Evolutionary conservation across 2,888 invertebrate species (phyloP), one percentile per base, ranked within the genome.

Genomic region (Boloria selene): DNA sequence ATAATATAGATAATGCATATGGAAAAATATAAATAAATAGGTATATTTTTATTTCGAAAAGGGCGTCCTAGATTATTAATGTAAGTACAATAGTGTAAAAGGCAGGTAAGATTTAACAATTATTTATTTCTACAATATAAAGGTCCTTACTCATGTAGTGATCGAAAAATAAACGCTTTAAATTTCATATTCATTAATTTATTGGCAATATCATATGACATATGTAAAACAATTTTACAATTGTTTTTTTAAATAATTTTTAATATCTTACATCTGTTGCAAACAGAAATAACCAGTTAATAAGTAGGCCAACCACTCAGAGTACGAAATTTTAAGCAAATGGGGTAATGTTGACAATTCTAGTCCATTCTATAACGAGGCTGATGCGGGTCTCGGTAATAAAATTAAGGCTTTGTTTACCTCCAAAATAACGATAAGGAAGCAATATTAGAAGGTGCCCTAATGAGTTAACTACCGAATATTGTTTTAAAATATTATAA

Each of bases 371-470:
- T 60, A 69, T 70, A 69, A 71, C 72, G 70, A 76, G 74, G 73
- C 71, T 75, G 73, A 78, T 77, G 78, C 77, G 81, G 83, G 82
- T 77, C 79, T 76, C 72, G 76, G 77, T 83, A 84, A 82, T 84
- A 81, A 82, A 82, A 85, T 85, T 82, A 85, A 78, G 77, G 80
- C 74, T 78, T 65, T 85, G 84, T 86, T 84, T 84, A 80, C 80
- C 69, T 73, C 77, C 79, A 75, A 73, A 81, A 82, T 84, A 81
- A 82, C 84, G 80, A 85, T 85, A 84, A 63, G 65, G 68, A 64
- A 68, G 65, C 55, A 63, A 63, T 66, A 66, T 66, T 60, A 66
- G 49, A 61, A 6, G 55, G 58, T 53, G 55, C 60, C 49, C 59
- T 66, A 69, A 69, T 52, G 61, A 66, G 63, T 66, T 52, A 55